phyloP scores from a whole-genome alignment of 2,113 vertebrate species.

The Caretta caretta region DNA sequence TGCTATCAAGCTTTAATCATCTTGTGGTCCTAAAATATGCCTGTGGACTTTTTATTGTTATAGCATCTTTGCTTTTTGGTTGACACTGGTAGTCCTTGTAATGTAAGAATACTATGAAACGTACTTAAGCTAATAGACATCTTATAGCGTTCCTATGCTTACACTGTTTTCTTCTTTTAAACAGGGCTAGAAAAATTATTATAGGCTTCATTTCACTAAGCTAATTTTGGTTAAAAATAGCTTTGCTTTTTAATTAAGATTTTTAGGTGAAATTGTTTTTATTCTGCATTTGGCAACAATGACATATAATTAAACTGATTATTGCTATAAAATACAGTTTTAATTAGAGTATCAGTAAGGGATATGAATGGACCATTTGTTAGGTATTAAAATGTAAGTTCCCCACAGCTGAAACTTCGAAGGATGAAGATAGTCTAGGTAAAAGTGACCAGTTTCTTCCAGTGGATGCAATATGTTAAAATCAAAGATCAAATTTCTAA shows the following conservation, averaged over 20 bases:
- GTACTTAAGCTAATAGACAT: constrained; percentile 10
- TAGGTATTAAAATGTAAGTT: not conserved
- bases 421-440: not conserved
- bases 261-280: not conserved
- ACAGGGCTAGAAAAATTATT: not conserved
- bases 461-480: not conserved
- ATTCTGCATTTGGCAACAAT: not conserved
- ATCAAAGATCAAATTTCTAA: not conserved
- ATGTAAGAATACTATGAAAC: constrained; percentile 37
- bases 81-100: not conserved
- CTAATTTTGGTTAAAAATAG: not conserved
- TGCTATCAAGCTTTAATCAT: constrained; percentile 55
- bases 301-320: not conserved
- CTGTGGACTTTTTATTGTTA: constrained; percentile 58
- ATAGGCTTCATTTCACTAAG: not conserved
- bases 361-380: not conserved
- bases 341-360: not conserved
- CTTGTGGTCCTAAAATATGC: constrained; percentile 43
- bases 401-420: not conserved
- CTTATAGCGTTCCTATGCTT: constrained; percentile 21
- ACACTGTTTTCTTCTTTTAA: constrained; percentile 14
- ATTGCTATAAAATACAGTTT: not conserved
- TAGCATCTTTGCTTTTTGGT: not conserved
- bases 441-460: not conserved
- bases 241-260: not conserved